Percentiles rank a stretch among this genome's conserved stretches.
These are phyloP conservation scores for Cerceris rybyensis DNA, from an alignment of 2,888 invertebrate genomes.

Conservation along the genomic window DNA sequence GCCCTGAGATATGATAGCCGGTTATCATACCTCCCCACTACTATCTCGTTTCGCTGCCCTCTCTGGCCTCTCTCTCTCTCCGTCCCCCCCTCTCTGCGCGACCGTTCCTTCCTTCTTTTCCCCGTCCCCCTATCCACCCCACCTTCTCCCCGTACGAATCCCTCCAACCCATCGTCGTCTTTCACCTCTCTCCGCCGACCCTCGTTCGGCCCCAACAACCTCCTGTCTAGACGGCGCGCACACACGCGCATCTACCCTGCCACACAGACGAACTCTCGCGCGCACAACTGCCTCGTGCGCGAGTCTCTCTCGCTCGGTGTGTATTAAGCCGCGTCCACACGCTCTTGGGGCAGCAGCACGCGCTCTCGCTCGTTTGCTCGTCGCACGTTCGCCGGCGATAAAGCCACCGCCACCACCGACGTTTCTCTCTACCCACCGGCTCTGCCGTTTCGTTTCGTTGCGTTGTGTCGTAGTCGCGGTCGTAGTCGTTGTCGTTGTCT, in stretches of 20 bases:
- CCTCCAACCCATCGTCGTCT: constrained; percentile 58
- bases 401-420: constrained; percentile 42
- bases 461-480: background rate
- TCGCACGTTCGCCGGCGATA: constrained; percentile 44
- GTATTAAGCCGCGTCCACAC: constrained; percentile 65
- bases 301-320: constrained; percentile 29
- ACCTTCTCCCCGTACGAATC: constrained; percentile 49
- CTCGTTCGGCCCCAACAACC: constrained; percentile 74
- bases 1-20: constrained; percentile 78
- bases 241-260: constrained; percentile 46
- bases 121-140: constrained; percentile 44
- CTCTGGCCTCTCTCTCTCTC: constrained; percentile 39
- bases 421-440: background rate
- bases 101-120: constrained; percentile 13
- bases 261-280: constrained; percentile 46
- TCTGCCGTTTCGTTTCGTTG: background rate
- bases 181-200: constrained; percentile 60
- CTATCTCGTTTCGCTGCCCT: constrained; percentile 55
- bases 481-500: constrained; percentile 4
- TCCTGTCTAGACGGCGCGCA: constrained; percentile 79
- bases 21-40: constrained; percentile 73
- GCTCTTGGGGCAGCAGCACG: constrained; percentile 37
- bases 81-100: constrained; percentile 28
- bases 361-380: constrained; percentile 29
- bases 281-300: constrained; percentile 49